phyloP scores from a whole-genome alignment of 2,797 vertebrate genomes.

The Peromyscus eremicus region DNA sequence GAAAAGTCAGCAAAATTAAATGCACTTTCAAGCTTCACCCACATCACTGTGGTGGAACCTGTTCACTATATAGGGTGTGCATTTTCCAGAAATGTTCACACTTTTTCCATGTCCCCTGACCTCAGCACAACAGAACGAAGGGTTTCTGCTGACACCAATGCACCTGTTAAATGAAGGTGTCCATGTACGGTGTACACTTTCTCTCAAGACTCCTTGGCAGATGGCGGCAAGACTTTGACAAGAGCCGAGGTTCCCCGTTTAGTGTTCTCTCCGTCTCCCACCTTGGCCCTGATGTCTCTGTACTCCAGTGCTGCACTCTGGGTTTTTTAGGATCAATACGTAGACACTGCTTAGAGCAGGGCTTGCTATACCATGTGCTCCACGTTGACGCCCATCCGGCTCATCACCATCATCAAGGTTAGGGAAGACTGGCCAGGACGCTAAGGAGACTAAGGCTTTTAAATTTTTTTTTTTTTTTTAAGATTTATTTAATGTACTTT shows the following conservation, averaged over 20 bases:
- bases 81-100: background rate
- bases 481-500: too few species aligned
- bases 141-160: background rate
- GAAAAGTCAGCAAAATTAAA: slow-evolving; percentile 25
- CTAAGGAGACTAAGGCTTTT: background rate
- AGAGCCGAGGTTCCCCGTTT: background rate
- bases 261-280: background rate
- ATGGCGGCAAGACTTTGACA: background rate
- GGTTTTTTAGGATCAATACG: background rate
- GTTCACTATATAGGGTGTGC: too few species aligned
- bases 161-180: rapidly evolving
- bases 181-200: background rate
- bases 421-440: background rate
- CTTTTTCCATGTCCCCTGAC: background rate
- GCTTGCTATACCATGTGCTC: rapidly evolving
- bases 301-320: background rate
- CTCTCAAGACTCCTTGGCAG: too few species aligned
- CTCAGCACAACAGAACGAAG: background rate
- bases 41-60: background rate
- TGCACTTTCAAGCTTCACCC: background rate
- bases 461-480: too few species aligned
- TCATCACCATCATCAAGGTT: too few species aligned
- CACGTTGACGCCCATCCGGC: rapidly evolving
- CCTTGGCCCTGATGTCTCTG: background rate
- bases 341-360: background rate